Evolutionary conservation across 2,888 invertebrate genomes (phyloP).

Genomic region (Xestia sexstrigata): DNA sequence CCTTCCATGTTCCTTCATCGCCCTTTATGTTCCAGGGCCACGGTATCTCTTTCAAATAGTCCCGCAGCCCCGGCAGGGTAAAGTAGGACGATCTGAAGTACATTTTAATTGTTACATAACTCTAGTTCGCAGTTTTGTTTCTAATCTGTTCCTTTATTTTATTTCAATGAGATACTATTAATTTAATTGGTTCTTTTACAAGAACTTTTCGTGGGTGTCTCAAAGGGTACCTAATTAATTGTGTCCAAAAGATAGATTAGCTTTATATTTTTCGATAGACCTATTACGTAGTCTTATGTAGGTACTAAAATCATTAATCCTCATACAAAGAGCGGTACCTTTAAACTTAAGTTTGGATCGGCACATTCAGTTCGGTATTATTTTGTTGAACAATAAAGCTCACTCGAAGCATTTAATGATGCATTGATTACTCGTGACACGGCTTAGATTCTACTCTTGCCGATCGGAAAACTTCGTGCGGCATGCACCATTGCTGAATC

Average conservation of each 20-base stretch:
- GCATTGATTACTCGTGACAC: not conserved
- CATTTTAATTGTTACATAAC: not conserved
- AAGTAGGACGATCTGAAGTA: not conserved
- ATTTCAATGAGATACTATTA: conserved; percentile 17
- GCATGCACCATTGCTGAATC: not conserved
- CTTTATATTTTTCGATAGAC: not conserved
- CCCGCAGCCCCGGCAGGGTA: too few species aligned
- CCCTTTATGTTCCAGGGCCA: too few species aligned
- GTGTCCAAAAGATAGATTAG: not conserved
- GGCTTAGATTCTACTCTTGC: not conserved
- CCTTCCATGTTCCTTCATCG: too few species aligned
- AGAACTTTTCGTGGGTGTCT: conserved; percentile 21
- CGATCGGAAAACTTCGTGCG: not conserved
- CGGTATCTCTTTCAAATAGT: too few species aligned
- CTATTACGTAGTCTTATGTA: not conserved
- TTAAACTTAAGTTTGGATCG: not conserved
- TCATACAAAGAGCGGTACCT: not conserved
- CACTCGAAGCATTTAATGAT: not conserved
- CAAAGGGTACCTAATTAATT: not conserved
- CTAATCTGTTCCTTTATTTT: not conserved
- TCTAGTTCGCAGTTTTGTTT: not conserved
- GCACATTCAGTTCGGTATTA: not conserved
- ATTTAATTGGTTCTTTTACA: not conserved
- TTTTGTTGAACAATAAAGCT: not conserved
- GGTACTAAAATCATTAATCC: conserved; percentile 1